These are phyloP conservation scores for Pelusios castaneus DNA, from an alignment of 2,113 vertebrate genomes.

Conservation along the genomic window DNA sequence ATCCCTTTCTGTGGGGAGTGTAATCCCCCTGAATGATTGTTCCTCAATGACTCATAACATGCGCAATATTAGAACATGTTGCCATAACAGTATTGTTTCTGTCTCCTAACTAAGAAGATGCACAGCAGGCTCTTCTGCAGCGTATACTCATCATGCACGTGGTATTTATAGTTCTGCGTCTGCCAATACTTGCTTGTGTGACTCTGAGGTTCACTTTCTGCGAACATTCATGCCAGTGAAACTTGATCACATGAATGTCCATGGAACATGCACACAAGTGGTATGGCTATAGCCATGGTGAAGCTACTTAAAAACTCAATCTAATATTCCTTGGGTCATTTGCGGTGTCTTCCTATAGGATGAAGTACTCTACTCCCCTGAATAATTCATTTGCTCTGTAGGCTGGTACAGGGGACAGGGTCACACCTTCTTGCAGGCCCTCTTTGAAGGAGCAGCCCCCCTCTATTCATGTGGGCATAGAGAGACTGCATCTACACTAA, in stretches of 20 bases:
- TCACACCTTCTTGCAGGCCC: neutral
- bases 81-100: neutral
- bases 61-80: neutral
- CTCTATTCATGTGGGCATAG: neutral
- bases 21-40: neutral
- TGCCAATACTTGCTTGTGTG: neutral
- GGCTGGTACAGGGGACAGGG: too few relatives aligned
- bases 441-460: neutral
- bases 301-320: neutral
- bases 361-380: neutral
- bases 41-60: neutral
- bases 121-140: neutral
- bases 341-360: neutral
- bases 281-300: neutral
- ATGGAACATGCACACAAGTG: neutral
- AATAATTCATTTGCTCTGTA: neutral
- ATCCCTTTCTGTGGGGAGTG: neutral
- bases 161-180: neutral
- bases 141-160: neutral
- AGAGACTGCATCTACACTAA: neutral
- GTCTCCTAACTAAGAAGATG: neutral
- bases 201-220: neutral
- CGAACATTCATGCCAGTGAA: neutral
- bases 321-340: neutral
- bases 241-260: neutral